These are phyloP conservation scores for Scaptomyza flava DNA, from an alignment of 2,888 invertebrate species.

Conservation along the genomic window DNA sequence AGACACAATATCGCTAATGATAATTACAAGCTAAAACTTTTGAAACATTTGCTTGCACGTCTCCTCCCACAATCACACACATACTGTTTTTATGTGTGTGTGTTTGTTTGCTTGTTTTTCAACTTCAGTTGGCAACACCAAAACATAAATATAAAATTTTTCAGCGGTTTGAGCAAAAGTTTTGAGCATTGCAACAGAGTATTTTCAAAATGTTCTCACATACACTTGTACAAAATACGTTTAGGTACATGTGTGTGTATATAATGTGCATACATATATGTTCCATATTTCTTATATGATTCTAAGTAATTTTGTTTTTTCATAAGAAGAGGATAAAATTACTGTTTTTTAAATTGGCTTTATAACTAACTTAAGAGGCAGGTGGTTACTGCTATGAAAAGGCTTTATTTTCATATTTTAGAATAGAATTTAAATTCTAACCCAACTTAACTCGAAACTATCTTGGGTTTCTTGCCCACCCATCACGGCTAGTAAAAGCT, in stretches of 20 bases:
- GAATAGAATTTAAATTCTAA: neutral
- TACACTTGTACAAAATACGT: neutral
- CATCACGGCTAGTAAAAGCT: slow-evolving; percentile 28
- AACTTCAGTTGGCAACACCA: slow-evolving; percentile 69
- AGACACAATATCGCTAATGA: slow-evolving; percentile 80
- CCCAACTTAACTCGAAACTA: neutral
- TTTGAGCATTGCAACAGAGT: slow-evolving; percentile 16
- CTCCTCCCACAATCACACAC: slow-evolving; percentile 2
- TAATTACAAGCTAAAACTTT: slow-evolving; percentile 78
- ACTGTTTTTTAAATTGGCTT: neutral
- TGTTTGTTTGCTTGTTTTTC: slow-evolving; percentile 47
- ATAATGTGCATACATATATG: slow-evolving; percentile 1
- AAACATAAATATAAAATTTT: slow-evolving; percentile 71
- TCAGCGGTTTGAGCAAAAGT: slow-evolving; percentile 61
- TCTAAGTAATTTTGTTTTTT: neutral
- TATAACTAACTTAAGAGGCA: too few relatives aligned
- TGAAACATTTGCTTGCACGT: slow-evolving; percentile 54
- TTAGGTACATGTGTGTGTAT: neutral
- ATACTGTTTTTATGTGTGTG: slow-evolving; percentile 3
- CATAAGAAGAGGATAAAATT: neutral
- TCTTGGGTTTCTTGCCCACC: too few relatives aligned
- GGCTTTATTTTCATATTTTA: neutral
- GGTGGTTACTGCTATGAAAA: neutral
- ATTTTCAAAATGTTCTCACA: slow-evolving; percentile 12
- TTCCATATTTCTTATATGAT: neutral